Percentiles rank a stretch among this genome's conserved stretches.
phyloP scores from a whole-genome alignment of 2,113 vertebrate genomes.

The Centropus unirufus region DNA sequence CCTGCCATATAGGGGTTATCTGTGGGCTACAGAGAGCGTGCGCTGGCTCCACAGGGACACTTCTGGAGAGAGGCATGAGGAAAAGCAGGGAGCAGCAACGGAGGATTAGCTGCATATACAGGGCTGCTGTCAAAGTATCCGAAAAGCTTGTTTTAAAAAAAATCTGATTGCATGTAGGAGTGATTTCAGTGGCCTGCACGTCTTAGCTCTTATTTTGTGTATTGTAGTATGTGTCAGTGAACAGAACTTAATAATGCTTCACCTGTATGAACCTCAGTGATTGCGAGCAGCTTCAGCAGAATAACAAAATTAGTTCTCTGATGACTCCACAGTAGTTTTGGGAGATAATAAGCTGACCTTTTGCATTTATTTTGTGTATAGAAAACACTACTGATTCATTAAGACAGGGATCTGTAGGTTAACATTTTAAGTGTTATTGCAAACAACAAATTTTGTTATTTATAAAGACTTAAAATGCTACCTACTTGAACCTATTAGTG shows the following conservation, averaged over 20 bases:
- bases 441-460: background rate
- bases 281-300: conserved; percentile 41
- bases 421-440: background rate
- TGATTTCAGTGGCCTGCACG: background rate
- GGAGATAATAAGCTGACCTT: conserved; percentile 29
- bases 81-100: background rate
- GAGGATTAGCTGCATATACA: background rate
- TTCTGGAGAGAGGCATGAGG: background rate
- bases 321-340: conserved; percentile 20
- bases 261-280: conserved; percentile 22
- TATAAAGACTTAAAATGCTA: conserved; percentile 1
- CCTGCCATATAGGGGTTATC: accelerated
- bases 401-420: background rate
- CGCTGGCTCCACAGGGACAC: background rate
- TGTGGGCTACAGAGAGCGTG: accelerated
- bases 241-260: conserved; percentile 51
- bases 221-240: background rate
- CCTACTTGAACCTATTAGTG: background rate
- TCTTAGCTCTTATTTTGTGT: conserved; percentile 1
- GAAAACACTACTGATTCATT: background rate
- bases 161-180: background rate
- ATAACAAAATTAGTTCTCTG: conserved; percentile 49
- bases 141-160: background rate
- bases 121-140: background rate
- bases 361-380: background rate